phyloP scores from a whole-genome alignment of 1,140 invertebrate genomes.

The Ostrea edulis region DNA sequence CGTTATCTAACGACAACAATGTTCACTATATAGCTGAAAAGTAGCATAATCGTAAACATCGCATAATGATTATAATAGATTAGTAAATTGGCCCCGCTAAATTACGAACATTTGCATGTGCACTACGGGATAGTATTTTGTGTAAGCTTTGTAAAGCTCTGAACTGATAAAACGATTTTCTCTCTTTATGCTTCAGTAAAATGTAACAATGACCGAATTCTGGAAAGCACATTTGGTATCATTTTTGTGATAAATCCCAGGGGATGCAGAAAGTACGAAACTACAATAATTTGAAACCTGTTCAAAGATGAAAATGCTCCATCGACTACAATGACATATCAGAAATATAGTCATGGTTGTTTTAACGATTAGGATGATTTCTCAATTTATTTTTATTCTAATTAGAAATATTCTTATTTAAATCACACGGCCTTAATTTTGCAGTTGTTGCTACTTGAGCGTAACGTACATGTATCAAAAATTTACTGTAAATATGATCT shows the following conservation, averaged over 20 bases:
- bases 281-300: background rate
- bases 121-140: background rate
- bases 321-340: background rate
- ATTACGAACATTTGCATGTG: background rate
- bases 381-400: background rate
- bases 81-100: background rate
- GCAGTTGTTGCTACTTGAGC: background rate
- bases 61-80: background rate
- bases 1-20: background rate
- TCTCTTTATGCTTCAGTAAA: background rate
- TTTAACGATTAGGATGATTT: background rate
- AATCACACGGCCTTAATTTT: background rate
- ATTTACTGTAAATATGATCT: background rate
- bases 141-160: background rate
- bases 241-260: background rate
- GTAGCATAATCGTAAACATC: background rate
- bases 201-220: conserved; percentile 18
- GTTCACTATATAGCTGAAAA: background rate
- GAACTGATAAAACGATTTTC: background rate
- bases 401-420: background rate
- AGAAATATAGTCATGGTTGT: background rate
- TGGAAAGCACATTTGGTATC: background rate
- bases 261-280: conserved; percentile 5
- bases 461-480: background rate
- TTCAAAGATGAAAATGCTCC: background rate